phyloP scores from a whole-genome alignment of 2,113 vertebrate genomes.

The Dipodomys spectabilis region DNA sequence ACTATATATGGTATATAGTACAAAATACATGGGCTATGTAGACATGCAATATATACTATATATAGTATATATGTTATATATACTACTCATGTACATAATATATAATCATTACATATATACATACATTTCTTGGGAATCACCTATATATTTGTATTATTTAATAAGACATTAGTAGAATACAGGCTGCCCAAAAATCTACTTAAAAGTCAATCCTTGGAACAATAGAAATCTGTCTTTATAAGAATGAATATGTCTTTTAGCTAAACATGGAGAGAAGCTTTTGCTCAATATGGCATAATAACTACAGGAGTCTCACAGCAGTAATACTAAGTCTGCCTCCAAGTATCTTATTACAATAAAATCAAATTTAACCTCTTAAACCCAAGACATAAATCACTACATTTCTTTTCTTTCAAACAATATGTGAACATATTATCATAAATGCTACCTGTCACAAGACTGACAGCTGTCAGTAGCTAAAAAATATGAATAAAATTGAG shows the following conservation, averaged over 20 bases:
- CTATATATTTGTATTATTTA: conserved; percentile 38
- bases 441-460: conserved; percentile 78
- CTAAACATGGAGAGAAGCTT: conserved; percentile 68
- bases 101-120: no score
- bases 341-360: conserved; percentile 77
- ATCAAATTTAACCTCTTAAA: conserved; percentile 81
- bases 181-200: conserved; percentile 49
- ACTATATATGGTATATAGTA: no score
- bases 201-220: conserved; percentile 59
- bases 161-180: conserved; percentile 45
- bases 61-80: no score
- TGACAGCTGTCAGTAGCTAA: conserved; percentile 78
- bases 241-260: conserved; percentile 69
- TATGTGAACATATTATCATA: conserved; percentile 77
- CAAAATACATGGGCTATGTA: no score
- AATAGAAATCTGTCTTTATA: conserved; percentile 62
- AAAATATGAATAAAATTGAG: conserved; percentile 74
- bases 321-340: conserved; percentile 66
- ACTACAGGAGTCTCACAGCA: conserved; percentile 48
- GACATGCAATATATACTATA: no score
- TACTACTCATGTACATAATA: no score
- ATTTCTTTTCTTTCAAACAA: conserved; percentile 79
- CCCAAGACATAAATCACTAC: conserved; percentile 74
- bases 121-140: neutral
- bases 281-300: conserved; percentile 65